A percentile compares a stretch with the other conserved stretches of the same genome.
phyloP scores from a whole-genome alignment of 2,113 vertebrate genomes.

The Octodon degus region DNA sequence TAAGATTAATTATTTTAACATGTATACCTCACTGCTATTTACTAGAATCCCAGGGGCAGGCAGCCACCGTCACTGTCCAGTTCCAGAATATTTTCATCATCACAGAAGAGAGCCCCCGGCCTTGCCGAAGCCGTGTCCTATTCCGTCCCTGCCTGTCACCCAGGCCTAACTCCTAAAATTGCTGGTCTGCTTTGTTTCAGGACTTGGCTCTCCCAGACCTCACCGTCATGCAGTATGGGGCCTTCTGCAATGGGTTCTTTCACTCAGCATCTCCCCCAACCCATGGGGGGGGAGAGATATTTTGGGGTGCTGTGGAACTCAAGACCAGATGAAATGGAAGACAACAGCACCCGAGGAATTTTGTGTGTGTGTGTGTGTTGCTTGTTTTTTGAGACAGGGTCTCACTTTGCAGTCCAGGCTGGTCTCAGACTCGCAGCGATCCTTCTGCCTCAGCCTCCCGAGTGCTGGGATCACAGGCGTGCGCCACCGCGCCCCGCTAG shows the following conservation, averaged over 20 bases:
- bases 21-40: background rate
- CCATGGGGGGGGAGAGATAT: too few species aligned
- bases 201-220: background rate
- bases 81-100: background rate
- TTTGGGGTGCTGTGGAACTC: too few species aligned
- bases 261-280: background rate
- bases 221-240: background rate
- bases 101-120: background rate
- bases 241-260: background rate
- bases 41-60: background rate
- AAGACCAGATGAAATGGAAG: too few species aligned
- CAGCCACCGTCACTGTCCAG: background rate
- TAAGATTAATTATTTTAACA: background rate
- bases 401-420: too few species aligned
- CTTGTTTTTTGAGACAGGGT: too few species aligned
- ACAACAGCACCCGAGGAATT: too few species aligned
- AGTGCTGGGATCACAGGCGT: too few species aligned
- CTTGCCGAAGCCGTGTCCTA: background rate
- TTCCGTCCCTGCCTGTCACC: background rate
- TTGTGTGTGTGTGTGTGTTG: too few species aligned
- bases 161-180: background rate
- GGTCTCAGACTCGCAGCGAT: too few species aligned
- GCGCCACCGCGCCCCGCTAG: too few species aligned
- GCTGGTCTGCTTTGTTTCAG: background rate
- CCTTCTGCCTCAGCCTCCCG: too few species aligned